Evolutionary conservation across 2,797 vertebrate species (phyloP).

Genomic region (Parauchenoglanis punctatus): DNA sequence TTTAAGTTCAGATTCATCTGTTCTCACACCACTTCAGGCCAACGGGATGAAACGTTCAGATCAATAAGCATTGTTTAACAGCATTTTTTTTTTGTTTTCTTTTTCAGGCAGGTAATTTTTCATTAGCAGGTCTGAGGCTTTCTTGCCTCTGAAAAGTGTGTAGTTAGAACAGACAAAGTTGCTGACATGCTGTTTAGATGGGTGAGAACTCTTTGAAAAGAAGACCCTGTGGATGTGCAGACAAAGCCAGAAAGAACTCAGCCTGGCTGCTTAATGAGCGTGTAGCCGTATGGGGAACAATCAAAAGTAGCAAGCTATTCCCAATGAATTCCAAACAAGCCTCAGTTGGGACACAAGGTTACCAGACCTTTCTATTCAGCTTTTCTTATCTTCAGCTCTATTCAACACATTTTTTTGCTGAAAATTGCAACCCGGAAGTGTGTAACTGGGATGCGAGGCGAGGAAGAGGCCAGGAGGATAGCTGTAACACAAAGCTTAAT

Average conservation of each 20-base stretch:
- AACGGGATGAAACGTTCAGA: constrained; percentile 6
- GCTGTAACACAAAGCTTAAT: constrained; percentile 6
- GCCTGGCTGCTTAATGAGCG: constrained; percentile 49
- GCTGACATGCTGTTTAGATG: constrained; percentile 15
- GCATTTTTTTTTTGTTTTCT: constrained; percentile 24
- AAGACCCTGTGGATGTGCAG: constrained; percentile 8
- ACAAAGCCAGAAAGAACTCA: constrained; percentile 36
- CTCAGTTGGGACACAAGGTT: neutral
- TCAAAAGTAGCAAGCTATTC: constrained; percentile 35
- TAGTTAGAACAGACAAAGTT: neutral
- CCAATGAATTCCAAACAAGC: constrained; percentile 37
- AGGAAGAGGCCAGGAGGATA: neutral
- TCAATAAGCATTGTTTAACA: constrained; percentile 19
- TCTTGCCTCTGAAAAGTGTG: constrained; percentile 26
- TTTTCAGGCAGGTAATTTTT: constrained; percentile 24
- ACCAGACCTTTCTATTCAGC: neutral
- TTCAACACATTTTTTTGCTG: neutral
- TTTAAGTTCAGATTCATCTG: neutral
- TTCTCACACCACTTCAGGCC: constrained; percentile 13
- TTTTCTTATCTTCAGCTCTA: neutral
- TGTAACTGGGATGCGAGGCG: neutral
- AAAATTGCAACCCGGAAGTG: neutral
- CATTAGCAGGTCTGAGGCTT: constrained; percentile 24
- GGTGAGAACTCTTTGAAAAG: constrained; percentile 44
- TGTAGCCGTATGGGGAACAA: constrained; percentile 16